phyloP scores from a whole-genome alignment of 2,888 invertebrate genomes.

The Ophion ventricosus region DNA sequence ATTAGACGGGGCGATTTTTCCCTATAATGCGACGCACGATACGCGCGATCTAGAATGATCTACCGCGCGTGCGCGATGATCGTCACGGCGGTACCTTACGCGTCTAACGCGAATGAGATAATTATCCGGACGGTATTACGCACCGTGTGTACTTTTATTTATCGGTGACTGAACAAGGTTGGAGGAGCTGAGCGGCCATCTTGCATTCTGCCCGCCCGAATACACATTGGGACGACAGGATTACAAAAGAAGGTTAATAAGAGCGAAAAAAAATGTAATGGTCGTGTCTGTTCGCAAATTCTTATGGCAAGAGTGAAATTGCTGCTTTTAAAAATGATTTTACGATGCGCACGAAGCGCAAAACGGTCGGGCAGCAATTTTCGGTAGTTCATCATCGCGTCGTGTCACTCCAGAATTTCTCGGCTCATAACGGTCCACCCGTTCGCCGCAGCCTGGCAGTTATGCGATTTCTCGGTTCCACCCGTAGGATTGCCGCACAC shows the following conservation, averaged over 20 bases:
- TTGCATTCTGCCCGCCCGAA: not conserved
- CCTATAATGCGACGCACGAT: constrained; percentile 35
- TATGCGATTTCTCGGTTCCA: not conserved
- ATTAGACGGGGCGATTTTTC: constrained; percentile 3
- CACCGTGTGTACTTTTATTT: not conserved
- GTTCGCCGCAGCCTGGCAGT: not conserved
- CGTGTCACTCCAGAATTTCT: constrained; percentile 31
- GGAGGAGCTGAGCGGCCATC: constrained; percentile 2
- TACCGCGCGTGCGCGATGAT: constrained; percentile 54
- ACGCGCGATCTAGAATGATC: constrained; percentile 59
- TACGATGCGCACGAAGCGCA: not conserved
- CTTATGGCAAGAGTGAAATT: not conserved
- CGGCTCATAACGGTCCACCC: constrained; percentile 10
- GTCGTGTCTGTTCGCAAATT: not conserved
- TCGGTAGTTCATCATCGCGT: constrained; percentile 40
- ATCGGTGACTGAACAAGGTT: not conserved
- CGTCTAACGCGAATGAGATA: constrained; percentile 57
- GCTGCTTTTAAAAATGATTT: constrained; percentile 13
- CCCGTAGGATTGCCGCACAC: constrained; percentile 52
- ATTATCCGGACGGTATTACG: constrained; percentile 49
- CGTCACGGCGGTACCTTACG: constrained; percentile 62
- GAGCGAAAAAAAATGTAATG: not conserved
- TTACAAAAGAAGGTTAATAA: not conserved
- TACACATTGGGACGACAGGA: not conserved
- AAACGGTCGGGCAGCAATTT: constrained; percentile 26